A percentile compares a stretch with the other conserved stretches of the same genome.
phyloP scores from a whole-genome alignment of 1,140 invertebrate genomes.

The Drosophila mayri region DNA sequence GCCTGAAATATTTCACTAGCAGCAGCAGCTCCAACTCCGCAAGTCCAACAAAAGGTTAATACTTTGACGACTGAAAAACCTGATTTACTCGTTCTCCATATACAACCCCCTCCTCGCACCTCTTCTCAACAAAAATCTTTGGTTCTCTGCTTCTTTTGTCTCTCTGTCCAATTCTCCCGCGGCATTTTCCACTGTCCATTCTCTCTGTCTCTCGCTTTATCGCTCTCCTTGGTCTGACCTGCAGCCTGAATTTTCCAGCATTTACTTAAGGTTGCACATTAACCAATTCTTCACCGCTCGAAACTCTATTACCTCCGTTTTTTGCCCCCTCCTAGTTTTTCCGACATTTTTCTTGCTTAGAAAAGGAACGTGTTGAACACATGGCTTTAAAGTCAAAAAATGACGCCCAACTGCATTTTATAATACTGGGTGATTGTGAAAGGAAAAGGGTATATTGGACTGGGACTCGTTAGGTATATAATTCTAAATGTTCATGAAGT shows the following conservation, averaged over 20 bases:
- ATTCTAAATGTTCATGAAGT: background rate
- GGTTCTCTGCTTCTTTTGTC: constrained; percentile 1
- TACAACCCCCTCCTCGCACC: background rate
- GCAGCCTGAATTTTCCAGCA: constrained; percentile 63
- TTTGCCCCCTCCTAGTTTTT: background rate
- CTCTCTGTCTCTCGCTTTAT: constrained; percentile 22
- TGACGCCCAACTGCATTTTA: constrained; percentile 23
- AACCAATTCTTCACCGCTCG: constrained; percentile 7
- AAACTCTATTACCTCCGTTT: constrained; percentile 9
- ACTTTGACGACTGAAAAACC: constrained; percentile 76
- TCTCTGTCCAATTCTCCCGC: constrained; percentile 22
- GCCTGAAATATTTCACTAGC: constrained; percentile 74
- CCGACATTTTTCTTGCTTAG: constrained; percentile 1
- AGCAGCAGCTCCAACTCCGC: constrained; percentile 29
- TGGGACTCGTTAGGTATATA: background rate
- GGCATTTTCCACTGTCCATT: constrained; percentile 29
- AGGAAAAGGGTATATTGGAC: background rate
- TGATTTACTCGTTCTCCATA: constrained; percentile 76
- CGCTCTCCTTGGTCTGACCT: constrained; percentile 49
- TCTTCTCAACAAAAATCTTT: background rate
- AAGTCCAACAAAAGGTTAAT: constrained; percentile 71
- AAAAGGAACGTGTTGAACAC: constrained; percentile 41
- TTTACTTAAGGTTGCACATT: constrained; percentile 58
- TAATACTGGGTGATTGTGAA: background rate
- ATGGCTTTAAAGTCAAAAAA: constrained; percentile 30